Evolutionary conservation across 2,113 vertebrate species (phyloP), one percentile per base, ranked within the genome.

Genomic region (Xenopus tropicalis): DNA sequence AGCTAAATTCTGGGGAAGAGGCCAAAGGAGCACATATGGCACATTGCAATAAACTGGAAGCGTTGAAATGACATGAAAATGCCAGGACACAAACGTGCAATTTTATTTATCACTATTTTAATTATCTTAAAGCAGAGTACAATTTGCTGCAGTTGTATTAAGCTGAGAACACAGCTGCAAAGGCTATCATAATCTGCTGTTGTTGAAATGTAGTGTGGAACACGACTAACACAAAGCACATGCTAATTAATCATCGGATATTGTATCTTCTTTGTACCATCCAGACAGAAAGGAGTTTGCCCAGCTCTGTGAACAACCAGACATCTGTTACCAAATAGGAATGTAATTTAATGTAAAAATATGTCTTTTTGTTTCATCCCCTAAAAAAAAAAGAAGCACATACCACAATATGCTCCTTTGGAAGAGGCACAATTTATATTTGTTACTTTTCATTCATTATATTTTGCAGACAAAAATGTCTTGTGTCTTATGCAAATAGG

Each of bases 161-260:
- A 16, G 54, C 23, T 22, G 14, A 64, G 61, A 54, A 56, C 46
- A 54, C 70, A 72, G 70, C 70, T 72, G 70, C 59, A 71, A 62
- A 23, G 23, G 13, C 11, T 44, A 37, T 20, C 44, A 61, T 14
- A 42, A 59, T 63, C 17, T 42, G 42, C 5, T 64, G 51, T 20
- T 52, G 48, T 52, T 54, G 61, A 20, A 72, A 64, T 37, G 58
- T 14, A 70, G 23, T n/a, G 12, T n/a, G 8, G 3, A 20, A 29
- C 22, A 42, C 7, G 42, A 16, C 8, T 14, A n/a, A 54, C 52
- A 20, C 42, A 61, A 43, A 61, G 42, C 42, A 61, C 44, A 16
- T 70, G 21, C 37, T 70, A 24, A 48, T 70, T 70, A 70, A 61
- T 61, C 68, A 70, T 46, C 14, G 29, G 52, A 54, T 54, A 54